Evolutionary conservation across 2,797 vertebrate species (phyloP).

Genomic region (Muscicapa striata): DNA sequence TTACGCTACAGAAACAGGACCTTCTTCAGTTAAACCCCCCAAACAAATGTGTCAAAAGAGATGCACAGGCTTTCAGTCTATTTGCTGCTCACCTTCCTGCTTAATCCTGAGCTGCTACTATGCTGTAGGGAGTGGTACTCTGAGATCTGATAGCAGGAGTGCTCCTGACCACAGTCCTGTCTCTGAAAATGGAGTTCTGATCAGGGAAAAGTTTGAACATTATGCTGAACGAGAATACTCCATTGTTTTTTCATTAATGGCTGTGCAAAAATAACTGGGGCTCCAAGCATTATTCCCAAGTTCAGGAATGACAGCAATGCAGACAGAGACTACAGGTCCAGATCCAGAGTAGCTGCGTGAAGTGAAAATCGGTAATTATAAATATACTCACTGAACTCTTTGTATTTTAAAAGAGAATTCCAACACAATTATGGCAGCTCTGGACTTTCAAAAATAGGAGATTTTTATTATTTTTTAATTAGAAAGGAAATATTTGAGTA

Average conservation of each 20-base stretch:
- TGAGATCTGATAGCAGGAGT: not conserved
- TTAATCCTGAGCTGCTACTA: not conserved
- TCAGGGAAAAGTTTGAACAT: not conserved
- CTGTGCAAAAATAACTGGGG: not conserved
- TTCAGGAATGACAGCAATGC: not conserved
- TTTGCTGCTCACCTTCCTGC: not conserved
- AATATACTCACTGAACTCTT: not conserved
- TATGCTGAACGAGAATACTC: not conserved
- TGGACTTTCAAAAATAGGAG: constrained; percentile 13
- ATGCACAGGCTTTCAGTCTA: not conserved
- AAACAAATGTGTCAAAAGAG: rapidly evolving
- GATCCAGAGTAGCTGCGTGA: not conserved
- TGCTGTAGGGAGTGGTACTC: not conserved
- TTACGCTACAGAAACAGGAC: not conserved
- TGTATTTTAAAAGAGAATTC: constrained; percentile 34
- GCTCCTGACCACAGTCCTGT: not conserved
- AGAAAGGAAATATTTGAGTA: constrained; percentile 42
- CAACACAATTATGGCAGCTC: not conserved
- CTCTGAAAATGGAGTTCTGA: not conserved
- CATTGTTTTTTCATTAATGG: not conserved
- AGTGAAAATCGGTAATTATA: not conserved
- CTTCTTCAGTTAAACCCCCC: not conserved
- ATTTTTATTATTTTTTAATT: constrained; percentile 26
- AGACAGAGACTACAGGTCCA: not conserved
- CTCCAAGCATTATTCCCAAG: not conserved